Percentiles rank a stretch among this genome's conserved stretches.
phyloP scores from a whole-genome alignment of 2,113 vertebrate species.

The Podiceps cristatus region DNA sequence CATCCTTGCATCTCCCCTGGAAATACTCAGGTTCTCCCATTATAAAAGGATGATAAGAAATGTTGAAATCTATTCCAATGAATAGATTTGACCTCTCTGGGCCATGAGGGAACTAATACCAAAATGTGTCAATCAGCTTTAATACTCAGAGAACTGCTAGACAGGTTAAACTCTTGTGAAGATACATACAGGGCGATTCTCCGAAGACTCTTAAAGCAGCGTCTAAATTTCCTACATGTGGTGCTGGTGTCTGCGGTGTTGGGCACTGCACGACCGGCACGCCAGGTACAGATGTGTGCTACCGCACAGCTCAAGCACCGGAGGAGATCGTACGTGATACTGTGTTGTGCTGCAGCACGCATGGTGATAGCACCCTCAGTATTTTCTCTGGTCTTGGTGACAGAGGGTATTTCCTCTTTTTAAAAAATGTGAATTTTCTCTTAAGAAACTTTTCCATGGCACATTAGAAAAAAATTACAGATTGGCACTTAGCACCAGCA shows the following conservation, averaged over 20 bases:
- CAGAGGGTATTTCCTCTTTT: neutral
- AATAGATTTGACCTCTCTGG: neutral
- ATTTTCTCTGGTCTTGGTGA: neutral
- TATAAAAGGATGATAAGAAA: neutral
- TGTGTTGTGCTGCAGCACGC: neutral
- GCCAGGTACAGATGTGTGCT: neutral
- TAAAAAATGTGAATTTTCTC: neutral
- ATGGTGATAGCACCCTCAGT: neutral
- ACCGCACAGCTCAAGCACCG: neutral
- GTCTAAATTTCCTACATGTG: neutral
- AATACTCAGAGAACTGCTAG: neutral
- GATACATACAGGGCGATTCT: neutral
- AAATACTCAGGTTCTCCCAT: neutral
- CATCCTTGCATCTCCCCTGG: neutral
- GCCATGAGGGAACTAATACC: neutral
- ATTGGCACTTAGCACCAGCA: neutral
- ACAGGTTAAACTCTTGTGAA: neutral
- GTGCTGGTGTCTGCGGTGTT: neutral
- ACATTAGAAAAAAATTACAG: neutral
- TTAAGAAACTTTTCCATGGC: neutral
- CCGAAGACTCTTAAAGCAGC: neutral
- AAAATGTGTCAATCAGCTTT: neutral
- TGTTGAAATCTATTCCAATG: neutral
- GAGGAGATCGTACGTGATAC: accelerated
- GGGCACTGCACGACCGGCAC: neutral